phyloP scores from a whole-genome alignment of 2,113 vertebrate genomes.

The Marcusenius ussheri region DNA sequence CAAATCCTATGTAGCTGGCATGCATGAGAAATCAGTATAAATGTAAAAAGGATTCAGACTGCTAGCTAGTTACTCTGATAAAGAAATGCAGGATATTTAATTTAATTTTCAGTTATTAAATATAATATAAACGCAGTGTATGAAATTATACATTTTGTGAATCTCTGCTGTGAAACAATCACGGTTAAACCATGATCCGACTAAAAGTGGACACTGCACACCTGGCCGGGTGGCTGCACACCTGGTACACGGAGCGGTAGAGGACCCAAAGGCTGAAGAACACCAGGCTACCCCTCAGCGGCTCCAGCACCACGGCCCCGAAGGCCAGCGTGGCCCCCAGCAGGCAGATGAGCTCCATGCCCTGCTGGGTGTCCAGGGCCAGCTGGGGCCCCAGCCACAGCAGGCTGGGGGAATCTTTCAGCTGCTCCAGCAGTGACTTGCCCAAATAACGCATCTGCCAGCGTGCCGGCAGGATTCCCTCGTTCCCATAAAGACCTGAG shows the following conservation, averaged over 20 bases:
- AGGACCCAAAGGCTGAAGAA: conserved; percentile 71
- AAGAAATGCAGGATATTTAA: neutral
- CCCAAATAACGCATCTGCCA: conserved; percentile 66
- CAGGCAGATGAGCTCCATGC: conserved; percentile 82
- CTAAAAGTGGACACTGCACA: neutral
- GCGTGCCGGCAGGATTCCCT: conserved; percentile 77
- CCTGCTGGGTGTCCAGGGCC: conserved; percentile 78
- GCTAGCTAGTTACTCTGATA: neutral
- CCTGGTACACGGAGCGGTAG: conserved; percentile 80
- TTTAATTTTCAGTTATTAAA: neutral
- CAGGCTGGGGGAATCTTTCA: conserved; percentile 71
- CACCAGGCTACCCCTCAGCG: conserved; percentile 64
- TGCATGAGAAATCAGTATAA: neutral
- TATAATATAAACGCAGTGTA: neutral
- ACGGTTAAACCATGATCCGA: neutral
- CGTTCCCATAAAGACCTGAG: conserved; percentile 79
- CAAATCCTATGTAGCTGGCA: neutral
- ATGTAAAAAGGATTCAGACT: neutral
- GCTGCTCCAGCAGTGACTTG: conserved; percentile 67
- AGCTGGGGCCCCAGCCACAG: conserved; percentile 75
- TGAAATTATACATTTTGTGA: neutral
- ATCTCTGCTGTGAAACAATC: neutral
- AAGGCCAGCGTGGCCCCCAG: conserved; percentile 61
- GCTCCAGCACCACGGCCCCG: conserved; percentile 54
- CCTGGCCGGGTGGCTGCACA: conserved; percentile 29